Base-by-base conservation (phyloP, 1,140 invertebrate species). In the Solenopsis fugax region DNA sequence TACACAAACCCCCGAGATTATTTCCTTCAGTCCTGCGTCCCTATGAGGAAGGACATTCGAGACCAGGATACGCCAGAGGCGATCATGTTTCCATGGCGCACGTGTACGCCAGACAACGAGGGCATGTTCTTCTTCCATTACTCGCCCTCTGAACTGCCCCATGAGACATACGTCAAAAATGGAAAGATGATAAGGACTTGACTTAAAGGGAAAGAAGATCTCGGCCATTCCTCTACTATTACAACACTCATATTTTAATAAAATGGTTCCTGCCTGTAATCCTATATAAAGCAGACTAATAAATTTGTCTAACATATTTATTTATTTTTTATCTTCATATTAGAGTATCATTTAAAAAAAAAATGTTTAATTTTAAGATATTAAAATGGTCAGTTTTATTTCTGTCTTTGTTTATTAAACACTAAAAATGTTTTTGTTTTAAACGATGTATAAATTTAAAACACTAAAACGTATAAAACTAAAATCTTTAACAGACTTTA, bases 71-170 rank as follows among this genome's bases (percentile, higher is more conserved):
- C 54, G 81, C 56, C 18, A 13, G 21, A 56, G 56, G 34, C 64
- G 80, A 88, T 90, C 77, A 45, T 77, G 58, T 90, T 91, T 90
- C 89, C 72, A 4, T 29, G 29, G 29, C 76, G 75, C 90, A 90
- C 85, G 87, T 91, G 90, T 81, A 67, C 65, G 58, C 84, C 89
- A 91, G 80, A 91, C 89, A 64, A 62, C 41, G 41, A 37, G 50
- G 21, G 37, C 67, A 41, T 9, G 54, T 60, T 60, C 37, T 60
- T 60, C 37, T 65, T 34, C 9, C 3, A 5, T 7, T n/a, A n/a
- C 13, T 10, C n/a, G 48, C 10, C 16, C 60, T n/a, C 7, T 54
- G 72, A 60, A 77, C 41, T 72, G 48, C 52, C 58, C 18, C 12
- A 50, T 45, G 64, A 58, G 37, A 77, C 41, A 73, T 84, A 75